Base-by-base conservation (phyloP, 2,888 invertebrate genomes). In the Aspidiotus rigidus region DNA sequence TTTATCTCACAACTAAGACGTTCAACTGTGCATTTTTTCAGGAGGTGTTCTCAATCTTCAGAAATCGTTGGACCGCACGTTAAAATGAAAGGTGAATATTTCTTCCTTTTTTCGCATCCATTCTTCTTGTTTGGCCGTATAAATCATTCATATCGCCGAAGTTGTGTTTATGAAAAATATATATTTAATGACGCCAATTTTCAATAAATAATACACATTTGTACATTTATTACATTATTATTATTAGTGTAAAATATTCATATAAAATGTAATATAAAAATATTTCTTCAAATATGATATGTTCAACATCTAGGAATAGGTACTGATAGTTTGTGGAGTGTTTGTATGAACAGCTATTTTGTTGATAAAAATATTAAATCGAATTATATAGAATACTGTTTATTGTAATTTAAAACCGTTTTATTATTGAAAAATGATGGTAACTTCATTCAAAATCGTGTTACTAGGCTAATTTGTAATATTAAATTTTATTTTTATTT, bases 381-480 rank as follows among this genome's bases (percentile, higher is more conserved):
- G n/a, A 49, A 49, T 49, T n/a, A 49, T 49, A 49, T 11, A n/a
- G n/a, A 49, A 13, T 49, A 49, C 10, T 49, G 49, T 49, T 11
- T 49, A 49, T 13, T 49, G n/a, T 13, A 13, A 1, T 49, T 49
- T 49, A 6, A 11, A 49, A 49, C 6, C 10, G n/a, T 49, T 6
- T 13, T 49, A 49, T 49, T 49, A 49, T 49, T 49, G 11, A 6
- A 49, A 49, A 49, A 49, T 49, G 28, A 28, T 3, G 5, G 49
- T 49, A 49, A 49, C n/a, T 49, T 49, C n/a, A 49, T 49, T 49
- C 49, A 49, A 49, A 49, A 49, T 49, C 49, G 10, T 49, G 49
- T 49, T 49, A 49, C n/a, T 49, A 49, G 49, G 49, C 49, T 49
- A 13, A 49, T 49, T 13, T 49, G 49, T 49, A 49, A 13, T 49